A percentile compares a stretch with the other conserved stretches of the same genome.
Evolutionary conservation across 2,113 vertebrate genomes (phyloP).

Genomic region (Engraulis encrasicolus): DNA sequence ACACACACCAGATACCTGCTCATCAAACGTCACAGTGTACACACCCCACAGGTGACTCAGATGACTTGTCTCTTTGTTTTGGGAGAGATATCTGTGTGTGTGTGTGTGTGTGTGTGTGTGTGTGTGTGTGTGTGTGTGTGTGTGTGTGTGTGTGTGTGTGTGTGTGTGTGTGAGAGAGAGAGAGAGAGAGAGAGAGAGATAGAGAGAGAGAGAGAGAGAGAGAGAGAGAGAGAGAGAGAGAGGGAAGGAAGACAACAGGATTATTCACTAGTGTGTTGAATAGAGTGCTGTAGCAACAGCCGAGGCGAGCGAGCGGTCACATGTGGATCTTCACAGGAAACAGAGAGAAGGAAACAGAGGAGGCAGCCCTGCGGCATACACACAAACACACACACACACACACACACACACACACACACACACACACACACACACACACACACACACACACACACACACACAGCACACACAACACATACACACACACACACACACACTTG

Average conservation of each 20-base stretch:
- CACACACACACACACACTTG: no score
- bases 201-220: no score
- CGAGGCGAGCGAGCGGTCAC: neutral
- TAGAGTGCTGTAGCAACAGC: neutral
- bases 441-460: no score
- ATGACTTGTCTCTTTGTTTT: constrained; percentile 28
- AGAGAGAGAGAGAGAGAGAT: no score
- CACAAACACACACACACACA: no score
- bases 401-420: no score
- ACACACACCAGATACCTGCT: no score
- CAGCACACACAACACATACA: no score
- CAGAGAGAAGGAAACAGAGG: neutral
- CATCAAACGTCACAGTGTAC: no score
- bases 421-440: no score
- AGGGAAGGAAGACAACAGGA: neutral
- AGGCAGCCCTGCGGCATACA: neutral
- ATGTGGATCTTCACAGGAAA: neutral
- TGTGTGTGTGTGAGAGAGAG: neutral
- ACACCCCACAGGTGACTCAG: constrained; percentile 21
- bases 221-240: constrained; percentile 6
- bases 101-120: constrained; percentile 12
- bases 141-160: constrained; percentile 19
- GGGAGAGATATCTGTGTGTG: neutral
- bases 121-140: neutral
- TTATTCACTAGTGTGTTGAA: neutral